Conservation (phyloP, 37 sponge, comb jelly and placozoan genomes). For the Theonella swinhoei region DNA sequence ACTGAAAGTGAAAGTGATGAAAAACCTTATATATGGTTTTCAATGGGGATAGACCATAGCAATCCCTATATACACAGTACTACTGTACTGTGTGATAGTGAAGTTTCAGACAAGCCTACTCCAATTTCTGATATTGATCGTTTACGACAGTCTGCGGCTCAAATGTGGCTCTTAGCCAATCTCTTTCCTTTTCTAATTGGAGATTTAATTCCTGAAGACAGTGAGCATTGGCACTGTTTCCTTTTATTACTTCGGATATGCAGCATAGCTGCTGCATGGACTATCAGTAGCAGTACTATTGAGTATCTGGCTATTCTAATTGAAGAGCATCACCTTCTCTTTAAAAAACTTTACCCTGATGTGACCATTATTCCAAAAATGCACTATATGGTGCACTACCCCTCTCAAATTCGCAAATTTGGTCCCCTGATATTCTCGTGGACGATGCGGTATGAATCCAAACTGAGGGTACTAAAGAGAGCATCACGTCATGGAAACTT, state of each 20-base stretch:
- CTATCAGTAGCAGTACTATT: slow-evolving; percentile 10
- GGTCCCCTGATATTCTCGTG: slow-evolving; percentile 48
- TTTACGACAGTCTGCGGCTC: background rate
- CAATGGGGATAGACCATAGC: no score
- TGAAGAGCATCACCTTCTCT: slow-evolving; percentile 35
- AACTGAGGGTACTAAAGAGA: slow-evolving; percentile 41
- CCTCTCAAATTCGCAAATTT: slow-evolving; percentile 39
- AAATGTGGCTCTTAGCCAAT: slow-evolving; percentile 5
- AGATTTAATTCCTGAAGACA: slow-evolving; percentile 6
- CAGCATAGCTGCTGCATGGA: slow-evolving; percentile 16
- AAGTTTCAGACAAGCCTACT: slow-evolving; percentile 10
- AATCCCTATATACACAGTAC: no score
- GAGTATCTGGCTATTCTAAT: slow-evolving; percentile 40
- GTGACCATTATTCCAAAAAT: slow-evolving; percentile 28
- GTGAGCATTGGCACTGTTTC: background rate
- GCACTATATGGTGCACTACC: slow-evolving; percentile 59
- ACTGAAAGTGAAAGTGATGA: no score
- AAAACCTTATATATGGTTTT: no score
- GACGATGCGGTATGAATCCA: slow-evolving; percentile 58
- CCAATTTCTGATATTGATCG: background rate
- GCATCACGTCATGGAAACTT: slow-evolving; percentile 44
- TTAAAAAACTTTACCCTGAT: slow-evolving; percentile 26
- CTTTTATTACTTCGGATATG: background rate
- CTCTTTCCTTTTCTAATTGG: slow-evolving; percentile 10
- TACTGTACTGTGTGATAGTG: no score